Evolutionary conservation across 2,888 invertebrate genomes (phyloP), one percentile per base, ranked within the genome.

Genomic region (Xylocampa areola): DNA sequence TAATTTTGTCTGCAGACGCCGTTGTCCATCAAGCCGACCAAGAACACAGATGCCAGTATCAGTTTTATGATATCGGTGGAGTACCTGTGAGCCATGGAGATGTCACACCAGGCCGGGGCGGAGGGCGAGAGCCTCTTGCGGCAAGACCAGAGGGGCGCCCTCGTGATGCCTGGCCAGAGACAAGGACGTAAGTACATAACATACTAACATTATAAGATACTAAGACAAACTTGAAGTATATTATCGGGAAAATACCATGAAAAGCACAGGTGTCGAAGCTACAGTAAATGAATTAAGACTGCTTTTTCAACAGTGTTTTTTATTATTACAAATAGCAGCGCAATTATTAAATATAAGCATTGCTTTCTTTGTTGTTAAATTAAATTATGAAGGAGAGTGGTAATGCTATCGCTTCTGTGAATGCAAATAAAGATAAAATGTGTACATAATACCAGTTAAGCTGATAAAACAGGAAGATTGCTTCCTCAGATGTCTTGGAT

Each of bases 91-190:
- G 81, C 77, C 63, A 93, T 93, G 94, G 93, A 92, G 86, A 90
- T 92, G 91, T 84, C 91, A 54, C 89, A 91, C 64, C 91, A 89
- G 61, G 86, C 87, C 8, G 90, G 93, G 13, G 89, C 89, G 64
- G 94, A 94, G 87, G 93, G 84, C 53, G 92, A 94, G 85, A 92
- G 92, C 83, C 90, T 94, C 32, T 81, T 94, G 73, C 82, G 92
- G 25, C 86, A 85, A 8, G 92, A 92, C 54, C 87, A 88, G 73
- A 85, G 88, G 68, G 84, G 78, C 71, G 86, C 84, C 1, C 83
- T 88, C 72, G 81, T 93, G 60, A 90, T 91, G 88, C 87, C 87
- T 25, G 85, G 83, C 3, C 81, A 84, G 57, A 79, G 81, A 52
- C 70, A 74, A 61, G 76, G 79, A 77, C 88, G 91, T 91, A 62